These are phyloP conservation scores for Nomada ruficornis DNA, from an alignment of 2,888 invertebrate species.

Conservation along the genomic window DNA sequence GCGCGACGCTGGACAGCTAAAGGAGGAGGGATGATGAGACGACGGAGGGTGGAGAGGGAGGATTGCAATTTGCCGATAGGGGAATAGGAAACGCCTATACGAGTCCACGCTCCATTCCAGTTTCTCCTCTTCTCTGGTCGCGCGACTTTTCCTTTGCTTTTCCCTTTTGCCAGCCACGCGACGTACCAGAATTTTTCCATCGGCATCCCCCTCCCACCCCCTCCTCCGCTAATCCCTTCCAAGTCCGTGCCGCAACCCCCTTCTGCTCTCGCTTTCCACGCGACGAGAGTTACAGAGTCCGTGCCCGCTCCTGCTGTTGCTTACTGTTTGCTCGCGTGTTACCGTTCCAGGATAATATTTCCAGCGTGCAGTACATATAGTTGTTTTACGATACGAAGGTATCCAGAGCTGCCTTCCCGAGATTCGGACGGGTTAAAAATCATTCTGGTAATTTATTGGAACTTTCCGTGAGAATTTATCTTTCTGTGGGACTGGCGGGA, in stretches of 20 bases:
- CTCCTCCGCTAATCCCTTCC: neutral
- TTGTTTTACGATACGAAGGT: conserved; percentile 68
- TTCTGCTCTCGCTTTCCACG: conserved; percentile 27
- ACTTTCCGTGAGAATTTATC: too few species aligned
- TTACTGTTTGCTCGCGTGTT: conserved; percentile 68
- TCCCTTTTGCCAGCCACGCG: conserved; percentile 50
- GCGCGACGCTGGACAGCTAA: conserved; percentile 15
- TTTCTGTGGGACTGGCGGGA: too few species aligned
- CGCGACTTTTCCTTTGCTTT: conserved; percentile 11
- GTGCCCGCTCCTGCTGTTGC: conserved; percentile 19
- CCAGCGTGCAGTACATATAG: conserved; percentile 66
- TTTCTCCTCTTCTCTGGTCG: conserved; percentile 45
- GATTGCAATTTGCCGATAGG: conserved; percentile 75
- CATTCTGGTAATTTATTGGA: too few species aligned
- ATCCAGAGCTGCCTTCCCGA: conserved; percentile 7
- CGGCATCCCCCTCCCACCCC: neutral
- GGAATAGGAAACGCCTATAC: conserved; percentile 75
- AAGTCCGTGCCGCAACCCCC: conserved; percentile 6
- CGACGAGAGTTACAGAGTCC: conserved; percentile 7
- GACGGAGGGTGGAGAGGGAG: conserved; percentile 17
- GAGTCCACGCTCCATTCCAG: conserved; percentile 42
- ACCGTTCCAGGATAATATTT: conserved; percentile 73
- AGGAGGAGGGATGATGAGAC: neutral
- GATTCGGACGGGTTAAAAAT: neutral
- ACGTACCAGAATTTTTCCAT: conserved; percentile 35